Percentiles rank a stretch among this genome's conserved stretches.
These are phyloP conservation scores for Blera fallax DNA, from an alignment of 2,888 invertebrate species.

Conservation along the genomic window DNA sequence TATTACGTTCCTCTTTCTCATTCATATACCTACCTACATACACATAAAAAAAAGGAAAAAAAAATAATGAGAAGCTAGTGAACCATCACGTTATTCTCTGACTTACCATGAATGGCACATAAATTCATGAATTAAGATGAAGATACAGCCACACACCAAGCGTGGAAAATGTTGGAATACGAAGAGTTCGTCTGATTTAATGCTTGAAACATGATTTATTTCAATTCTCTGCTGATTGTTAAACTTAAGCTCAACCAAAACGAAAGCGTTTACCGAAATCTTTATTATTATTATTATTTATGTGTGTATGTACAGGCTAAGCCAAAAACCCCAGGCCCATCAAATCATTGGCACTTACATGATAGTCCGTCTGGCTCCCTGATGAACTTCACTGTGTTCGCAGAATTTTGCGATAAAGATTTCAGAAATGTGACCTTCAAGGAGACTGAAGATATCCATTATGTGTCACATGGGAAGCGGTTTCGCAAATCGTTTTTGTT, in stretches of 20 bases:
- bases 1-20: slow-evolving; percentile 48
- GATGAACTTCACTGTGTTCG: slow-evolving; percentile 11
- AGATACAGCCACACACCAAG: slow-evolving; percentile 75
- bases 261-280: slow-evolving; percentile 50
- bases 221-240: slow-evolving; percentile 54
- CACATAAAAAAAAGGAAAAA: background rate
- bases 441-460: slow-evolving; percentile 32
- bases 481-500: slow-evolving; percentile 59
- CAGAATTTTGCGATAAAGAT: background rate
- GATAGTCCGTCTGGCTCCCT: background rate
- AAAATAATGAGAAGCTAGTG: slow-evolving; percentile 28
- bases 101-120: slow-evolving; percentile 65
- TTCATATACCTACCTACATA: background rate
- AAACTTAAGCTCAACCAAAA: slow-evolving; percentile 43
- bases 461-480: slow-evolving; percentile 48
- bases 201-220: slow-evolving; percentile 70
- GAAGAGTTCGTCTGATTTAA: slow-evolving; percentile 56
- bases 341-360: slow-evolving; percentile 18
- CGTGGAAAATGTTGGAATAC: slow-evolving; percentile 54
- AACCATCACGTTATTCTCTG: slow-evolving; percentile 54
- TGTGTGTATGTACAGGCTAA: background rate
- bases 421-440: slow-evolving; percentile 46
- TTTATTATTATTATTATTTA: slow-evolving; percentile 12
- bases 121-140: slow-evolving; percentile 72
- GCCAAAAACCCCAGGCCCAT: background rate